Percentiles rank a stretch among this genome's conserved stretches.
These are phyloP conservation scores for Anabas testudineus DNA, from an alignment of 2,797 vertebrate species.

Conservation along the genomic window DNA sequence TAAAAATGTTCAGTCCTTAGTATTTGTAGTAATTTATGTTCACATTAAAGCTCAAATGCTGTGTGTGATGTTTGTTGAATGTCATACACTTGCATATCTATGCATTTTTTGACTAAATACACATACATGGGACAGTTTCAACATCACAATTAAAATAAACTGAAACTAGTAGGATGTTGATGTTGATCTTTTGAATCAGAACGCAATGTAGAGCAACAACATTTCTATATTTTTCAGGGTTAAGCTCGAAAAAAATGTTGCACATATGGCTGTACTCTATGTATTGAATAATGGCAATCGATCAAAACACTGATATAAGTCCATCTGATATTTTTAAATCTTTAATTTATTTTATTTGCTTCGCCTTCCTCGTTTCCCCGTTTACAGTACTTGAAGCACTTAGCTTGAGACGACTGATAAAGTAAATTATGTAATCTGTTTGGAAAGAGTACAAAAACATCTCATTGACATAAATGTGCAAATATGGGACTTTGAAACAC, in stretches of 20 bases:
- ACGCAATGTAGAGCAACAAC: background rate
- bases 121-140: background rate
- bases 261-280: no score
- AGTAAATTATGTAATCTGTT: slow-evolving; percentile 5
- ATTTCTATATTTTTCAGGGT: background rate
- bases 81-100: background rate
- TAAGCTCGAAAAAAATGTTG: background rate
- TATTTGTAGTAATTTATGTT: slow-evolving; percentile 6
- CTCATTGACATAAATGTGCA: background rate
- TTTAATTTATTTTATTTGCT: slow-evolving; percentile 25
- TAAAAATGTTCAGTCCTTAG: slow-evolving; percentile 5
- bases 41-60: background rate
- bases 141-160: background rate
- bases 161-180: background rate
- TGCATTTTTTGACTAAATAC: background rate
- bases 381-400: background rate
- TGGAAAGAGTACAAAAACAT: background rate
- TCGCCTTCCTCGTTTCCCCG: background rate
- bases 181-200: background rate
- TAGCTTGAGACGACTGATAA: slow-evolving; percentile 4
- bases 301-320: background rate
- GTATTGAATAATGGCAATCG: no score
- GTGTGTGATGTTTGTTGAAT: background rate
- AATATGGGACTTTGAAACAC: background rate
- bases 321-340: slow-evolving; percentile 33